phyloP scores from a whole-genome alignment of 30 jellyfish, hydroid and myxozoan species.

The Rhopilema esculentum region DNA sequence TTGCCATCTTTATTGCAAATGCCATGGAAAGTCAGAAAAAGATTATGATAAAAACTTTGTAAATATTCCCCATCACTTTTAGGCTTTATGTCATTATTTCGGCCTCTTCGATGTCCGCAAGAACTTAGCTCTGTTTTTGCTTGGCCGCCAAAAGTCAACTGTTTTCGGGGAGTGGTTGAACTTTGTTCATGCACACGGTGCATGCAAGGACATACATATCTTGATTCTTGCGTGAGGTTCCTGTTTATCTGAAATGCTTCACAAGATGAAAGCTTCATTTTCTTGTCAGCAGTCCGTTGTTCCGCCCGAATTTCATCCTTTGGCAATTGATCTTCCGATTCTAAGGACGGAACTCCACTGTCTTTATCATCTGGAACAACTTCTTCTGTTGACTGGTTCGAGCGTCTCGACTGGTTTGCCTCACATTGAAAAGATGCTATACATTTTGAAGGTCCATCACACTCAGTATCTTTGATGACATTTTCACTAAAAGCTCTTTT shows the following conservation, averaged over 20 bases:
- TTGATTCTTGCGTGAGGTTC: neutral
- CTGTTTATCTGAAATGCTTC: neutral
- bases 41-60: too few relatives aligned
- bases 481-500: neutral
- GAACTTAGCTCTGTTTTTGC: neutral
- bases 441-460: neutral
- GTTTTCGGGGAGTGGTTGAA: neutral
- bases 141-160: neutral
- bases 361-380: constrained; percentile 32
- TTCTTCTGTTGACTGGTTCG: neutral
- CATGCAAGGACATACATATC: neutral
- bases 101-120: neutral
- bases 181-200: neutral
- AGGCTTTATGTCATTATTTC: neutral
- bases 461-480: neutral
- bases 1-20: too few relatives aligned
- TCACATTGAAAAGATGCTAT: neutral
- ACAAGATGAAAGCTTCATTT: neutral
- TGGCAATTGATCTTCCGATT: constrained; percentile 48
- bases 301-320: constrained; percentile 17
- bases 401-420: neutral
- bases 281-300: neutral
- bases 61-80: too few relatives aligned
- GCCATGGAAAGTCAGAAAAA: too few relatives aligned
- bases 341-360: constrained; percentile 69